Evolutionary conservation across 64 coral and sea anemone genomes (phyloP), one percentile per base, ranked within the genome.

Genomic region (Astreopora myriophthalma): DNA sequence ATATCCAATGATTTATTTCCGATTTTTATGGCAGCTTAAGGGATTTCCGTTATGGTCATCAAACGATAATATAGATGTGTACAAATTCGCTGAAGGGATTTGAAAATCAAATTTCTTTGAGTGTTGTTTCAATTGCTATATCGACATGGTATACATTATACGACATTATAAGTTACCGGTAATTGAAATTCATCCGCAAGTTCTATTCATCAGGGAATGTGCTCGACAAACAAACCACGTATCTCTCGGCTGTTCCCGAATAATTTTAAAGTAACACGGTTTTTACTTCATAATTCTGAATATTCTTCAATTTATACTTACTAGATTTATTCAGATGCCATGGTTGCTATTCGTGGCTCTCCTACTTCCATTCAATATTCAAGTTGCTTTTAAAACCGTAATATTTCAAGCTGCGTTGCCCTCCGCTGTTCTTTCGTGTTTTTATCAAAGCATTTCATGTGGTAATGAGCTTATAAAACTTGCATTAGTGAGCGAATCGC

Each of bases 121-220:
- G 57, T 37, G 38, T n/a, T n/a, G 34, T 30, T 17, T 83, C 10
- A 31, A 83, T 63, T 8, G 79, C 17, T 39, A 64, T 14, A 83
- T 37, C 40, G 32, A 65, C 19, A 64, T 61, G 22, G 29, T n/a
- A n/a, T n/a, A n/a, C n/a, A n/a, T n/a, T n/a, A n/a, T n/a, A n/a
- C n/a, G n/a, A n/a, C n/a, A n/a, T 35, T 64, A 3, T 36, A 26
- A 83, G 32, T 61, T 62, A n/a, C n/a, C n/a, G n/a, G n/a, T n/a
- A 62, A 83, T 83, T 83, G 57, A 83, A 83, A 83, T 83, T 83
- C 79, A 83, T 35, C 34, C 37, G 10, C 51, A 65, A 57, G 39
- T 27, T 57, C 20, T 65, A 27, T 8, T 3, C 65, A 38, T 33
- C 4, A 6, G 17, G 31, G 30, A 39, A 34, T 64, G 65, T 61